phyloP scores from a whole-genome alignment of 2,113 vertebrate genomes.

The Syrrhaptes paradoxus region DNA sequence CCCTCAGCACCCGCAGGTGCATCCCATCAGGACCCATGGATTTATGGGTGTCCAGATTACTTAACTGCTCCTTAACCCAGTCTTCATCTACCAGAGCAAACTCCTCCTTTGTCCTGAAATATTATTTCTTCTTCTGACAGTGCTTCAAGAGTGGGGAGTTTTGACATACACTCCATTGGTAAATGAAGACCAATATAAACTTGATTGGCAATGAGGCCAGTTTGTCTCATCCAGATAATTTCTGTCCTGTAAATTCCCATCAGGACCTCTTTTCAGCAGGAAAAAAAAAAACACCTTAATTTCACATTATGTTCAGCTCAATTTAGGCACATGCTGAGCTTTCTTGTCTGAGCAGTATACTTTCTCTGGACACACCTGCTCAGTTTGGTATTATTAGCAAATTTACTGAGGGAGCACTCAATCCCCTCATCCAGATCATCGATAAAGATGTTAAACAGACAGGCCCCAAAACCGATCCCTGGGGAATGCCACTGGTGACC shows the following conservation, averaged over 20 bases:
- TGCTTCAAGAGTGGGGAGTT: not conserved
- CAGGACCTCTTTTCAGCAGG: not conserved
- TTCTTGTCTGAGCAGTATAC: not conserved
- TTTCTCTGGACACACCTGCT: not conserved
- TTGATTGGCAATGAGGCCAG: not conserved
- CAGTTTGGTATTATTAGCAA: too few species aligned
- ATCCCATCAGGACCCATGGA: too few species aligned
- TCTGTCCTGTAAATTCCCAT: not conserved
- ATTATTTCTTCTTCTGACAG: not conserved
- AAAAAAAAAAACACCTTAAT: not conserved
- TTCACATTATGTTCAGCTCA: not conserved
- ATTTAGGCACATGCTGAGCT: not conserved
- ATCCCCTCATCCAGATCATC: too few species aligned
- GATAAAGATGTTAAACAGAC: too few species aligned
- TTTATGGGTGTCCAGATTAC: too few species aligned
- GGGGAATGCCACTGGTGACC: too few species aligned
- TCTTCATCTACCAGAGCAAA: too few species aligned
- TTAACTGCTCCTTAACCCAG: too few species aligned
- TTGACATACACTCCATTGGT: not conserved
- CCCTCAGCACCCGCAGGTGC: too few species aligned
- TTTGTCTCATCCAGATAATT: not conserved
- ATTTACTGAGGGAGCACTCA: too few species aligned
- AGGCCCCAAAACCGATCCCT: too few species aligned
- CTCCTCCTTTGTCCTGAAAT: too few species aligned
- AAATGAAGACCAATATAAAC: not conserved